These are phyloP conservation scores for Cyclura pinguis DNA, from an alignment of 2,797 vertebrate genomes.

Conservation along the genomic window DNA sequence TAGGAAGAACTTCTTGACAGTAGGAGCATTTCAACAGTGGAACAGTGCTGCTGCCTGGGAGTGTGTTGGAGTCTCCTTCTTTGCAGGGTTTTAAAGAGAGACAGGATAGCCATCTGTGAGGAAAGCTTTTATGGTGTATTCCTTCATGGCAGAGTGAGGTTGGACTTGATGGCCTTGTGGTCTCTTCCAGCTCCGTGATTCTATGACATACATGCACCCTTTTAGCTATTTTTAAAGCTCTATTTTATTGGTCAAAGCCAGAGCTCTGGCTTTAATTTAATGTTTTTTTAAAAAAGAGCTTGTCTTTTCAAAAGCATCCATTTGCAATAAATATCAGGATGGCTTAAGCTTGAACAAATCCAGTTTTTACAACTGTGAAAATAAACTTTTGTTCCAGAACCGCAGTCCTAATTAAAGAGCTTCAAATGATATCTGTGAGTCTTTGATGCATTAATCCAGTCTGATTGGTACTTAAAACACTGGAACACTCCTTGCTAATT, in stretches of 20 bases:
- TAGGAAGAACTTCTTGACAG: too few species aligned
- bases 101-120: too few species aligned
- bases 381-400: conserved; percentile 59
- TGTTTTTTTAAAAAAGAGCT: conserved; percentile 56
- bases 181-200: too few species aligned
- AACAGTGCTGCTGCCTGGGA: too few species aligned
- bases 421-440: conserved; percentile 55
- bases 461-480: neutral
- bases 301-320: conserved; percentile 59
- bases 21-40: too few species aligned
- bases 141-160: too few species aligned
- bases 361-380: conserved; percentile 66
- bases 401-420: conserved; percentile 60
- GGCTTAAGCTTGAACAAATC: conserved; percentile 41
- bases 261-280: conserved; percentile 41
- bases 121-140: too few species aligned
- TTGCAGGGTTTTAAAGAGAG: too few species aligned
- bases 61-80: too few species aligned
- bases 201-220: too few species aligned
- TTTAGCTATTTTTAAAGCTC: too few species aligned
- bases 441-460: conserved; percentile 52
- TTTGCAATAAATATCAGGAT: conserved; percentile 64
- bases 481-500: neutral
- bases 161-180: too few species aligned
- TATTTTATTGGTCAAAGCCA: conserved; percentile 40